These are phyloP conservation scores for Cordylochernes scorpioides DNA, from an alignment of 2,888 invertebrate genomes.

Conservation along the genomic window DNA sequence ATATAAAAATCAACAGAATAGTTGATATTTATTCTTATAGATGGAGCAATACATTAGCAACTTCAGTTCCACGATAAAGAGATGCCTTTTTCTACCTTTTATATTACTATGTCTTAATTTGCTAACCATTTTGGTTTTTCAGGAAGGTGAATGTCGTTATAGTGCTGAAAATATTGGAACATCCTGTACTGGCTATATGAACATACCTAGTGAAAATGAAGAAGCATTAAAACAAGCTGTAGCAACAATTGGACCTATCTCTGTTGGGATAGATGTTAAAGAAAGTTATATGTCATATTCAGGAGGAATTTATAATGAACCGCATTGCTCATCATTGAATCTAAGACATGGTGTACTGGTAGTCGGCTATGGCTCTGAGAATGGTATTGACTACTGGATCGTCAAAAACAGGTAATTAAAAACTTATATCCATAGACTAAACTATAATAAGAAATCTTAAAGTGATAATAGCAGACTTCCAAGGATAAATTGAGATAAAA, in stretches of 20 bases:
- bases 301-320: constrained; percentile 43
- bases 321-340: constrained; percentile 36
- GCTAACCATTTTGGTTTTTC: too few relatives aligned
- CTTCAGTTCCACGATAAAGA: too few relatives aligned
- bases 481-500: too few relatives aligned
- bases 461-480: too few relatives aligned
- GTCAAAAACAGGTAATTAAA: constrained; percentile 63
- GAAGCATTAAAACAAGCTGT: constrained; percentile 17
- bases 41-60: too few relatives aligned
- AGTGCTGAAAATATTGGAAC: constrained; percentile 16
- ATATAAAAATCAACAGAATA: too few relatives aligned
- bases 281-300: constrained; percentile 13
- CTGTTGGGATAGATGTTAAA: constrained; percentile 16
- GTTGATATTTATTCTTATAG: too few relatives aligned
- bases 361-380: constrained; percentile 48
- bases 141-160: too few relatives aligned
- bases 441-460: too few relatives aligned
- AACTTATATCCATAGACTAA: constrained; percentile 1
- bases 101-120: too few relatives aligned
- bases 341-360: constrained; percentile 64
- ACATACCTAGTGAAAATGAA: constrained; percentile 17
- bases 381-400: constrained; percentile 45
- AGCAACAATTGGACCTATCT: constrained; percentile 18
- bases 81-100: too few relatives aligned
- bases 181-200: constrained; percentile 17